A percentile compares a stretch with the other conserved stretches of the same genome.
phyloP scores from a whole-genome alignment of 2,888 invertebrate species.

The Aporophyla nigra region DNA sequence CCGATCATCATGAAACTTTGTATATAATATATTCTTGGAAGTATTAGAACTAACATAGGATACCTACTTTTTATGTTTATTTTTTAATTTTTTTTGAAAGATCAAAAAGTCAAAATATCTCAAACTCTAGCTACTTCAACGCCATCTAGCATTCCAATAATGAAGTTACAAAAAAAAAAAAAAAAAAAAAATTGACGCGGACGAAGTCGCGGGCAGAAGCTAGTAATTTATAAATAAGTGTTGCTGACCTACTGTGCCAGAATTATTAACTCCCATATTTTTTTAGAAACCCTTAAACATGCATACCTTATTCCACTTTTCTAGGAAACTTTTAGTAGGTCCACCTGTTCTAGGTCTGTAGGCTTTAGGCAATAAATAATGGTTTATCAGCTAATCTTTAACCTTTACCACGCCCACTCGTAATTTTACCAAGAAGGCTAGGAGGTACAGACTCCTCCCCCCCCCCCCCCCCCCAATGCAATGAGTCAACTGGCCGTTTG shows the following conservation, averaged over 20 bases:
- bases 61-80: too few species aligned
- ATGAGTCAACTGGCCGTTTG: constrained; percentile 56
- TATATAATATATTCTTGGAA: too few species aligned
- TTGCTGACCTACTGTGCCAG: not conserved
- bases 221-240: not conserved
- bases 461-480: constrained; percentile 39
- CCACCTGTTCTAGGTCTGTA: constrained; percentile 1
- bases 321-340: not conserved
- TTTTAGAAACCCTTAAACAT: not conserved
- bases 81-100: too few species aligned
- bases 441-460: not conserved
- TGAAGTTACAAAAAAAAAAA: too few species aligned
- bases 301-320: not conserved
- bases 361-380: constrained; percentile 24
- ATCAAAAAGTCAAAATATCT: too few species aligned
- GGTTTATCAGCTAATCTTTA: constrained; percentile 42
- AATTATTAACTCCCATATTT: not conserved
- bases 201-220: too few species aligned
- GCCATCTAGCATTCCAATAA: too few species aligned
- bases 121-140: too few species aligned
- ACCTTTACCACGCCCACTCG: constrained; percentile 33
- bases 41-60: too few species aligned
- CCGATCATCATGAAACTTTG: too few species aligned
- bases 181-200: too few species aligned
- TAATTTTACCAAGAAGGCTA: not conserved